These are phyloP conservation scores for Drosophila sproati DNA, from an alignment of 1,140 invertebrate genomes.

Conservation along the genomic window DNA sequence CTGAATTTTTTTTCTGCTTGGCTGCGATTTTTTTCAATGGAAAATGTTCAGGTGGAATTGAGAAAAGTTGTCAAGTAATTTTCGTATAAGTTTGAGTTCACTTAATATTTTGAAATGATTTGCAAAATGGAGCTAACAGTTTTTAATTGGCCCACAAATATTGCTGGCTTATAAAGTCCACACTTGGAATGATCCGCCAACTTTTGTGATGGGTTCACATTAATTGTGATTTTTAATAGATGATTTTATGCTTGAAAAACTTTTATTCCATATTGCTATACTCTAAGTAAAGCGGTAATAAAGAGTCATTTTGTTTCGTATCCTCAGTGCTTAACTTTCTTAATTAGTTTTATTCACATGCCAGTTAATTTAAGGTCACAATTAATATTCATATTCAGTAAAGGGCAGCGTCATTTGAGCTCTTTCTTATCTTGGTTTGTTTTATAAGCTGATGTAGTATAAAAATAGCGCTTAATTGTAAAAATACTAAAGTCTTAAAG, in stretches of 20 bases:
- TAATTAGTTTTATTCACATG: conserved; percentile 4
- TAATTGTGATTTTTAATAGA: conserved; percentile 10
- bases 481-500: no score
- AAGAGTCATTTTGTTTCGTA: conserved; percentile 6
- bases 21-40: conserved; percentile 3
- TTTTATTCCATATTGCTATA: background rate
- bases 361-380: background rate
- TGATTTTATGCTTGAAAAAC: conserved; percentile 11
- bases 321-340: background rate
- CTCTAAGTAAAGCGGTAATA: background rate
- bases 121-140: conserved; percentile 56
- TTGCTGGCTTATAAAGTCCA: conserved; percentile 7
- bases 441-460: no score
- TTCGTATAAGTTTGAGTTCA: conserved; percentile 38
- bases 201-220: conserved; percentile 14
- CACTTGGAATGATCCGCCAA: conserved; percentile 4
- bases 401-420: no score
- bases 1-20: background rate
- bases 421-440: no score
- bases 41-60: conserved; percentile 7
- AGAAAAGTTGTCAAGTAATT: conserved; percentile 49
- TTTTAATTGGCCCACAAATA: conserved; percentile 58
- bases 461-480: no score
- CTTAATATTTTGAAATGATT: conserved; percentile 79
- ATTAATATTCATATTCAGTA: background rate